Percentiles rank a stretch among this genome's conserved stretches.
Evolutionary conservation across 2,797 vertebrate genomes (phyloP).

Genomic region (Coregonus ussuriensis): DNA sequence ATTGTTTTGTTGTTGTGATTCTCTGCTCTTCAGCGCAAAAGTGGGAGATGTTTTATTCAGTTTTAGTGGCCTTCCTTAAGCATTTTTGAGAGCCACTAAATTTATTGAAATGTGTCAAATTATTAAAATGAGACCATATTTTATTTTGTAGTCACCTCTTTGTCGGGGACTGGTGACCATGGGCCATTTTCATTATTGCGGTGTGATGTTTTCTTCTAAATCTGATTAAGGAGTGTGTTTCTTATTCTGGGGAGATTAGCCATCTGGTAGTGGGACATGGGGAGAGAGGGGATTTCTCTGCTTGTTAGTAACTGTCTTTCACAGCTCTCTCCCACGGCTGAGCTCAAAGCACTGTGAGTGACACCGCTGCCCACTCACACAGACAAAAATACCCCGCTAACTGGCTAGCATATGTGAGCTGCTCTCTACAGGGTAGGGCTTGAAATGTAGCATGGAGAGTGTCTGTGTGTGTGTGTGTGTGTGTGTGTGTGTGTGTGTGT

Average conservation of each 20-base stretch:
- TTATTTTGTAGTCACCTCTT: slow-evolving; percentile 53
- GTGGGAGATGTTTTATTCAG: slow-evolving; percentile 58
- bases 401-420: slow-evolving; percentile 64
- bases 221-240: slow-evolving; percentile 64
- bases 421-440: slow-evolving; percentile 50
- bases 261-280: slow-evolving; percentile 70
- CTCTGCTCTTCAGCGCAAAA: neutral
- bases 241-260: slow-evolving; percentile 69
- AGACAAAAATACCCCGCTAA: slow-evolving; percentile 57
- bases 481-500: no score
- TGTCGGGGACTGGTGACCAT: slow-evolving; percentile 50
- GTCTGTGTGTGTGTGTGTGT: no score
- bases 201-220: slow-evolving; percentile 42
- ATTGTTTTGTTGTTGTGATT: slow-evolving; percentile 18
- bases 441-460: slow-evolving; percentile 56
- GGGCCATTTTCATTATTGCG: slow-evolving; percentile 16
- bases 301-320: slow-evolving; percentile 74
- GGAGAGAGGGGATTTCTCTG: slow-evolving; percentile 63
- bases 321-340: slow-evolving; percentile 65
- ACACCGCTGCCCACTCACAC: slow-evolving; percentile 74
- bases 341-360: slow-evolving; percentile 64
- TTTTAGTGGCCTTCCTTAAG: slow-evolving; percentile 51
- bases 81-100: slow-evolving; percentile 54
- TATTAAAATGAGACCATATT: slow-evolving; percentile 53
- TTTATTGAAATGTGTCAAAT: slow-evolving; percentile 47